Base-by-base conservation (phyloP, 2,888 invertebrate species). In the Zaprionus obscuricornis region DNA sequence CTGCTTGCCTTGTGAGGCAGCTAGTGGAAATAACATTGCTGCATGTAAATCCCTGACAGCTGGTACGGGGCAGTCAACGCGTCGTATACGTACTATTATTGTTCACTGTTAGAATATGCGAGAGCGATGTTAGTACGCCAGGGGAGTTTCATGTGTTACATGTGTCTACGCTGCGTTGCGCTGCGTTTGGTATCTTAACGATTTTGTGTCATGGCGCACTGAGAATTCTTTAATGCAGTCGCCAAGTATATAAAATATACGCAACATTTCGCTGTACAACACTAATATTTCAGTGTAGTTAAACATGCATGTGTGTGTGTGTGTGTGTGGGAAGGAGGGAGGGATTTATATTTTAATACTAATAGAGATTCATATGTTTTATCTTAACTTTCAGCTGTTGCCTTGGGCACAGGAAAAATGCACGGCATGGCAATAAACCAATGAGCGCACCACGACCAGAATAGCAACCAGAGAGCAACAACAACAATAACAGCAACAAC, bases 51-150 rank as follows among this genome's bases (percentile, higher is more conserved):
- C 45, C 43, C 39, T 26, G 14, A 4, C 22, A 27, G 29, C 36
- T 27, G 31, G 11, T 36, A 39, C 18, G 27, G 22, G 65, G 36
- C 39, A 42, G 59, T 49, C 27, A 50, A 74, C 64, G 47, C 33
- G 42, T 52, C 82, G 65, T 64, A 74, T 78, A 64, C 79, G 69
- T 66, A 72, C 60, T 66, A 40, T 51, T 8, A 40, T 57, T 58
- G 5, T 33, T n/a, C 18, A 18, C 17, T 0, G 37, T n/a, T n/a
- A n/a, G n/a, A n/a, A n/a, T n/a, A n/a, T n/a, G n/a, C n/a, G n/a
- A n/a, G n/a, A n/a, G n/a, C n/a, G n/a, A n/a, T n/a, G n/a, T n/a
- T n/a, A n/a, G n/a, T n/a, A n/a, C n/a, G n/a, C n/a, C n/a, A n/a
- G 3, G 16, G 13, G 14, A 20, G 10, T 34, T 36, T 4, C 8